Conservation (phyloP, 2,113 vertebrate species). For the Jaculus jaculus region DNA sequence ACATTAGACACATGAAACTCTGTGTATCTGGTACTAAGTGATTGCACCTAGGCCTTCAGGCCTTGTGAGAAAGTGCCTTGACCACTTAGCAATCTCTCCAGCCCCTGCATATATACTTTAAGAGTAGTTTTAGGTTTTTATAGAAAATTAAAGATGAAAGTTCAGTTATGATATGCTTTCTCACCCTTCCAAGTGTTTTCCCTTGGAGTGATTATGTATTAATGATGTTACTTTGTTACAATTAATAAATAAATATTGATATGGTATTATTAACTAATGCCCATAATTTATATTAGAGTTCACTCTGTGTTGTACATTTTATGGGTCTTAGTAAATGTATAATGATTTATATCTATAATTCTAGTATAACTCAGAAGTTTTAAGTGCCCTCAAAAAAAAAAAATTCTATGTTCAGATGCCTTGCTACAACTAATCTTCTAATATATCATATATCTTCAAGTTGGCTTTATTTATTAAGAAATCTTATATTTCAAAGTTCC, state of each 20-base stretch:
- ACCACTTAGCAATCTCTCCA: too few relatives aligned
- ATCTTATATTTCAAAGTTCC: too few relatives aligned
- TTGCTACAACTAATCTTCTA: background rate
- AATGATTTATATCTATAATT: background rate
- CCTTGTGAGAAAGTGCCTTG: too few relatives aligned
- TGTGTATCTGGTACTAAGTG: too few relatives aligned
- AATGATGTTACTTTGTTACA: background rate
- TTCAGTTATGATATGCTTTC: background rate
- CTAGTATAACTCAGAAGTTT: background rate
- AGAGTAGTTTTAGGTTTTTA: background rate
- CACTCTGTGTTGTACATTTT: background rate
- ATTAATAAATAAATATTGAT: background rate
- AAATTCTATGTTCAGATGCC: background rate
- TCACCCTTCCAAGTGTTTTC: background rate
- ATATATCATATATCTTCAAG: background rate
- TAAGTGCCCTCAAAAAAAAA: background rate
- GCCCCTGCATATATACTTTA: background rate
- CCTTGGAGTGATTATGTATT: background rate
- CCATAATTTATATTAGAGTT: background rate
- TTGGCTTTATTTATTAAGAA: constrained; percentile 5
- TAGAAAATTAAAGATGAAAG: background rate
- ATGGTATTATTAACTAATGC: background rate
- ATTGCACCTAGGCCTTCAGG: too few relatives aligned
- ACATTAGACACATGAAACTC: too few relatives aligned
- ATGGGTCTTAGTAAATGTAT: background rate